Conservation (phyloP, 2,113 vertebrate genomes). For the Callospermophilus lateralis region DNA sequence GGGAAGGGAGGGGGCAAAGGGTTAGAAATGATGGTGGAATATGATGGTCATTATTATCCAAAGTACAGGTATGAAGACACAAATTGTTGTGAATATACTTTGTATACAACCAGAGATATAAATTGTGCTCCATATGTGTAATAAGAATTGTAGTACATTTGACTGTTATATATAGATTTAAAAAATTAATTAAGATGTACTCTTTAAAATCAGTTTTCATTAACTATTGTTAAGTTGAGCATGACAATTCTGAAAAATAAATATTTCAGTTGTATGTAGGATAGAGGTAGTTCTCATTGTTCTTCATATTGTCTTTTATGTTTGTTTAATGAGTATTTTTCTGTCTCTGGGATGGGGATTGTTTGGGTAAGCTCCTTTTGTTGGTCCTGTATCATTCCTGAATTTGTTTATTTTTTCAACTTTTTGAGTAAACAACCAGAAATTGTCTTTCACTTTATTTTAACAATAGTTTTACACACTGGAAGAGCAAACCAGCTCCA, state of each 20-base stretch:
- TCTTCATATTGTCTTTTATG: neutral
- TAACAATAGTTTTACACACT: conserved; percentile 7
- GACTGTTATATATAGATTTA: no score
- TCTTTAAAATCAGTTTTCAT: neutral
- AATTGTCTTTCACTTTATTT: conserved; percentile 45
- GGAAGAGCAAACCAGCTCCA: neutral
- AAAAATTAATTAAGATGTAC: neutral
- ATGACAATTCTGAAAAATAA: conserved; percentile 23
- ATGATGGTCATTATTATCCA: no score
- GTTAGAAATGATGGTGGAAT: no score
- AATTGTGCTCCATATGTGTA: no score
- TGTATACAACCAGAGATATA: no score
- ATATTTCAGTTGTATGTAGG: conserved; percentile 3
- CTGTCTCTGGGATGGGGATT: conserved; percentile 34
- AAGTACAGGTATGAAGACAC: no score
- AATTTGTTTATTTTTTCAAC: conserved; percentile 61
- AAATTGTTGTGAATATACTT: no score
- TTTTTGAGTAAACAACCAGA: conserved; percentile 17
- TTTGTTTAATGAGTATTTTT: neutral
- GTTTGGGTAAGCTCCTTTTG: conserved; percentile 56
- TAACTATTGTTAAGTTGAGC: conserved; percentile 24
- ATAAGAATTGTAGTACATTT: no score
- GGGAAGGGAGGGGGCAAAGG: no score
- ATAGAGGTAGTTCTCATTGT: neutral
- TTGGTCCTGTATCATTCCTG: neutral